Percentiles rank a stretch among this genome's conserved stretches.
These are phyloP conservation scores for Acanthosoma haemorrhoidale DNA, from an alignment of 2,888 invertebrate species.

Conservation along the genomic window DNA sequence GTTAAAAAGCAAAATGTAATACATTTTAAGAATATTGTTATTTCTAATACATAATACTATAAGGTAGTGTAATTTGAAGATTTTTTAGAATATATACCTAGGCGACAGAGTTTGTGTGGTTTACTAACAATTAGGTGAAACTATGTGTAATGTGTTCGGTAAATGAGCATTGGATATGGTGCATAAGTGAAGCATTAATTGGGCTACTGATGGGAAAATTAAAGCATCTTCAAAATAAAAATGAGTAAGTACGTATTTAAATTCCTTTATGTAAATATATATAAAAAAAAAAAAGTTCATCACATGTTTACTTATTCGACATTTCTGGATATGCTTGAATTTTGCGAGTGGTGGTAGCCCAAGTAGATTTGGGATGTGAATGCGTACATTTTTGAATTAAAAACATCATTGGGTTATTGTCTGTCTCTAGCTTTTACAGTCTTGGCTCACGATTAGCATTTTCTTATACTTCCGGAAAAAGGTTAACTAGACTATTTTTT, in stretches of 20 bases:
- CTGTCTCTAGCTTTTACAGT: slow-evolving; percentile 28
- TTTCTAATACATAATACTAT: slow-evolving; percentile 42
- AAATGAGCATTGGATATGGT: no score
- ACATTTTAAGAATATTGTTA: slow-evolving; percentile 41
- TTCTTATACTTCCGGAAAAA: neutral
- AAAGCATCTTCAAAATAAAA: slow-evolving; percentile 30
- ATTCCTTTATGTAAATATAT: slow-evolving; percentile 1
- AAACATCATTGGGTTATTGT: slow-evolving; percentile 31
- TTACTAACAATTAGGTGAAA: slow-evolving; percentile 39
- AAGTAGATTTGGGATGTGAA: slow-evolving; percentile 23
- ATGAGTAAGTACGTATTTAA: slow-evolving; percentile 19
- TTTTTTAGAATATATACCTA: slow-evolving; percentile 40
- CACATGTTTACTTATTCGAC: slow-evolving; percentile 25
- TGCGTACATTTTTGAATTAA: slow-evolving; percentile 2
- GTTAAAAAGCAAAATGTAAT: slow-evolving; percentile 37
- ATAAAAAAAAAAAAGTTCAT: slow-evolving; percentile 14
- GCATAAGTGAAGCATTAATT: slow-evolving; percentile 16
- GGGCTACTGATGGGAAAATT: slow-evolving; percentile 21
- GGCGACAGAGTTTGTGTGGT: slow-evolving; percentile 38
- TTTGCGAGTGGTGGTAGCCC: slow-evolving; percentile 29
- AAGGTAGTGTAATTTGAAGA: slow-evolving; percentile 40
- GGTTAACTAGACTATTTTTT: neutral
- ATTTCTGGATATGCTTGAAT: slow-evolving; percentile 30
- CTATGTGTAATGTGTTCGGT: slow-evolving; percentile 33
- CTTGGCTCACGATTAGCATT: slow-evolving; percentile 11